Evolutionary conservation across 1,140 invertebrate species (phyloP), one percentile per base, ranked within the genome.

Genomic region (Campoletis sonorensis): DNA sequence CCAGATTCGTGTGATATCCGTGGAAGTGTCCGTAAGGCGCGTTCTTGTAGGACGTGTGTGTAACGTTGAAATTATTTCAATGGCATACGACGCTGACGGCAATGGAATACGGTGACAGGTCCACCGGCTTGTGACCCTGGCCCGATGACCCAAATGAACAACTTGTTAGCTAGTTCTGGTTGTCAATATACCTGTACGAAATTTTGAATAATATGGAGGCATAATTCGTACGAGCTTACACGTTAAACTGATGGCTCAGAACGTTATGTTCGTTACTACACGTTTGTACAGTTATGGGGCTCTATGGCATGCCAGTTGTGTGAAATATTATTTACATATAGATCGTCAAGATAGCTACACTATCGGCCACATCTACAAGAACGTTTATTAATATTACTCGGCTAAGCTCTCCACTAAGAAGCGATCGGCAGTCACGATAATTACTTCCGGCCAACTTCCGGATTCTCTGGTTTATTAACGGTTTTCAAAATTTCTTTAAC

Each of bases 41-140:
- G 30, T 75, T 75, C 58, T 54, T 18, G 72, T 51, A 30, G 15
- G 23, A 0, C 16, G 21, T 49, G 30, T 4, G 11, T 15, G 27
- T 11, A 26, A 26, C 23, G 61, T 26, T 64, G 11, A 10, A 23
- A 26, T 77, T 64, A 64, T 61, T 8, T 27, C 23, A 23, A 4
- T 37, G 54, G n/a, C n/a, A n/a, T n/a, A n/a, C n/a, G n/a, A n/a
- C n/a, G n/a, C n/a, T n/a, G n/a, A n/a, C n/a, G n/a, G n/a, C n/a
- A n/a, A 76, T n/a, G 26, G 2, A 58, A 49, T 23, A 49, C 30
- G 18, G 73, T 77, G 73, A 77, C 73, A 77, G 73, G 73, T 77
- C 73, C 73, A 77, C 27, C 73, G 73, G 73, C 73, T 77, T 77
- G 26, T 61, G 73, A 77, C 73, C 73, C 73, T 30, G 54, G 30